Base-by-base conservation (phyloP, 2,888 invertebrate species). In the Pristionchus exspectatus region DNA sequence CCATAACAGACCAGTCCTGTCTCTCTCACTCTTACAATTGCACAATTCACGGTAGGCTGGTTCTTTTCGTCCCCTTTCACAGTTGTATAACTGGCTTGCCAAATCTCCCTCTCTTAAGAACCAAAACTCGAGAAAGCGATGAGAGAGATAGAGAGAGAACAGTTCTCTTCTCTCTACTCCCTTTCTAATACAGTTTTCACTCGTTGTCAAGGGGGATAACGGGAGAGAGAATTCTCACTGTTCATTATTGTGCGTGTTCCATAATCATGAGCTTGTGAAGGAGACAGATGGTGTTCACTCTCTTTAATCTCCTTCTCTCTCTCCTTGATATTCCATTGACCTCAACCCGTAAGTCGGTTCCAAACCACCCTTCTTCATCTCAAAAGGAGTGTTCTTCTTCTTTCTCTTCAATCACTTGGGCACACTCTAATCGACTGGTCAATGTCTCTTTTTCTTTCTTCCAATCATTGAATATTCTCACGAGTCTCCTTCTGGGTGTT, bases 21-120 rank as follows among this genome's bases (percentile, higher is more conserved):
- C 77, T 33, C 16, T 84, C 44, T 59, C 84, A n/a, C 33, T n/a
- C n/a, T n/a, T 24, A 18, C 81, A 81, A 81, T 81, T 81, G 81
- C 50, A 54, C 81, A 81, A 81, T 24, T 50, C 81, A 44, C 54
- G 50, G 30, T 30, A 33, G 72, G 50, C 50, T 81, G 50, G 50
- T 50, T 81, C 50, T 50, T 54, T 33, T 81, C 27, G 21, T 7
- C 16, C 33, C 84, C 59, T 30, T 84, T 84, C 84, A 56, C 84
- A 56, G 56, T 59, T 84, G 59, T 59, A 84, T 84, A 84, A 84
- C 84, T 84, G 59, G 33, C 27, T 33, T 54, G 56, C 84, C 30
- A 54, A 27, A 30, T 56, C 83, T 83, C 83, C 10, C 83, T 83
- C 83, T 54, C 38, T 38, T 27, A 16, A 50, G 16, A 54, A 38